Conservation (phyloP, 92 coral and sea anemone genomes). For the Meandrina meandrites region DNA sequence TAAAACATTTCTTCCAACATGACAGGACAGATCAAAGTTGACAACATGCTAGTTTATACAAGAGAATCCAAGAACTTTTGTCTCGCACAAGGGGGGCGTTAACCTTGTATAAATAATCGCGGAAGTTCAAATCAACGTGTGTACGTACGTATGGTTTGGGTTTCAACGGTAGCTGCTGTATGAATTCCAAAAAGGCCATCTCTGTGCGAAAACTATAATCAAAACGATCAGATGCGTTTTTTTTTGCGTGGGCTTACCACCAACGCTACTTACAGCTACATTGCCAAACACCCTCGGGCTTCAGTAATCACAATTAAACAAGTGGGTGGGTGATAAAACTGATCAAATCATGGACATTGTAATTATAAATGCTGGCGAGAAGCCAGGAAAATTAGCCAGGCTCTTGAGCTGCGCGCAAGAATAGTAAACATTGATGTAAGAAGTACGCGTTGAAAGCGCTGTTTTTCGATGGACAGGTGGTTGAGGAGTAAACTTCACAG, state of each 20-base stretch:
- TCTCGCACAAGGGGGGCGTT: neutral
- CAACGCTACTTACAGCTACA: neutral
- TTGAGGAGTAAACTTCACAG: neutral
- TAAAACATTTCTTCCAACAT: neutral
- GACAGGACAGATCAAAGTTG: neutral
- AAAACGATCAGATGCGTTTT: neutral
- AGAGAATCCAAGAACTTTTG: neutral
- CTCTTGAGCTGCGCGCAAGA: neutral
- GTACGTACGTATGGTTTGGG: too few species aligned
- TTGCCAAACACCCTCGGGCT: neutral
- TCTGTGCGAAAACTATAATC: neutral
- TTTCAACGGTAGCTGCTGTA: neutral
- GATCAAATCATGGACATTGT: neutral
- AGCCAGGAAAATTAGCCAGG: neutral
- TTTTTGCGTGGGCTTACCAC: neutral
- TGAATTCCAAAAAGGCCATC: neutral
- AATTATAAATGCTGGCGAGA: neutral
- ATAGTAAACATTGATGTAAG: neutral
- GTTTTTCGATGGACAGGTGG: conserved; percentile 15
- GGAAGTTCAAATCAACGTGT: neutral
- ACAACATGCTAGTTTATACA: neutral
- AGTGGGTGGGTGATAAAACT: conserved; percentile 6
- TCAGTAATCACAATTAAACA: neutral
- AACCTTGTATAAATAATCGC: neutral
- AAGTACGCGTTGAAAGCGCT: neutral